Evolutionary conservation across 23 tunicate genomes (phyloP), one percentile per base, ranked within the genome.

Genomic region (Diplosoma virens): DNA sequence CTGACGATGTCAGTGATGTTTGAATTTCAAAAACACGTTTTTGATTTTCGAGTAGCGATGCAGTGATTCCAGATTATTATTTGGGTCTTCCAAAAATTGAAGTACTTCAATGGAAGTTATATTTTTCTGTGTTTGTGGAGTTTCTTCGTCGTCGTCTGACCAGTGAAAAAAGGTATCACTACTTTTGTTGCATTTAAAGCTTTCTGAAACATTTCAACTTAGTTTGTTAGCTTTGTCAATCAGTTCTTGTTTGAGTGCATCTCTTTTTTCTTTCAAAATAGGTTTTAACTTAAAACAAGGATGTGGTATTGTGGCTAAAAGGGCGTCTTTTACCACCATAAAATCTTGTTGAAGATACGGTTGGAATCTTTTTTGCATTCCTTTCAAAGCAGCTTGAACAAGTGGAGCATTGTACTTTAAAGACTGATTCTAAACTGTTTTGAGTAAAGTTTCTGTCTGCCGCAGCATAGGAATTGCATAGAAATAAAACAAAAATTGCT

Each of bases 331-430:
- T 20, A 20, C 21, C n/a, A n/a, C n/a, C n/a, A n/a, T n/a, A n/a
- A n/a, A n/a, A n/a, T n/a, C n/a, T n/a, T n/a, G n/a, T n/a, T 16
- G 21, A 16, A 11, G 63, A 4, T 11, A 56, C 24, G 63, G 21
- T 20, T 56, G 4, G 63, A 56, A 14, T 56, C 21, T 11, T 6
- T 16, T 11, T 16, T 16, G 4, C 21, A 56, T 56, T 56, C 21
- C 63, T 56, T 6, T 11, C 63, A 56, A 56, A 56, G 25, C 63
- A 56, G 4, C 20, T 20, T 56, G 21, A 20, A 56, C 24, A 16
- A 56, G 63, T 20, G 63, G 63, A 16, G 63, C 63, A 56, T 56
- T 56, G 24, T 56, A 56, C 24, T 56, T 56, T 56, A 56, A 56
- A n/a, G n/a, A n/a, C n/a, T n/a, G n/a, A n/a, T 41, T 7, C 50